These are phyloP conservation scores for Drosophila neocordata DNA, from an alignment of 1,140 invertebrate species.

Conservation along the genomic window DNA sequence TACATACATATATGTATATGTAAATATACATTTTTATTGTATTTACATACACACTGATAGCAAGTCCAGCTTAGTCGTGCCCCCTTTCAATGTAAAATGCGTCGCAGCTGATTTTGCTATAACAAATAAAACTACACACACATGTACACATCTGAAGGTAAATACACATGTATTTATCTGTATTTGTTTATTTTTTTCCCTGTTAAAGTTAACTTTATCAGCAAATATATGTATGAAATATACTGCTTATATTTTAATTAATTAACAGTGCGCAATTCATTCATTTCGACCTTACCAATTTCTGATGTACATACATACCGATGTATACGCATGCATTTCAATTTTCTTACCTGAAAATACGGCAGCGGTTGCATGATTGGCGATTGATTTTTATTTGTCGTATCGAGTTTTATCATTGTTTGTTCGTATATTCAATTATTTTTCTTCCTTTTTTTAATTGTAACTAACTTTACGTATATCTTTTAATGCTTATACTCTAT, in stretches of 20 bases:
- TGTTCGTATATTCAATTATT: neutral
- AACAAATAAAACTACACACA: conserved; percentile 9
- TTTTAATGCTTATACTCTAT: conserved; percentile 6
- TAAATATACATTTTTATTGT: neutral
- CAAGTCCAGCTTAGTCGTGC: conserved; percentile 36
- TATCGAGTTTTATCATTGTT: conserved; percentile 49
- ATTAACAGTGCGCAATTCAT: conserved; percentile 9
- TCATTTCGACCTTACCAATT: conserved; percentile 7
- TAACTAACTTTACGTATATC: neutral
- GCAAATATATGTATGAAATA: neutral
- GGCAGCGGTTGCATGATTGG: conserved; percentile 54
- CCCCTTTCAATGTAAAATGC: conserved; percentile 51
- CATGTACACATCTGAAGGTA: neutral
- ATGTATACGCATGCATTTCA: neutral
- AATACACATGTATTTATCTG: conserved; percentile 16
- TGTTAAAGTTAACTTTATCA: neutral
- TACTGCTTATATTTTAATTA: conserved; percentile 9
- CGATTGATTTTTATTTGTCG: conserved; percentile 52
- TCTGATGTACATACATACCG: neutral
- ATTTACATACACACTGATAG: conserved; percentile 2
- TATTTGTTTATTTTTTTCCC: neutral
- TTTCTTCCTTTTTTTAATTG: neutral
- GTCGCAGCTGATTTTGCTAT: conserved; percentile 44
- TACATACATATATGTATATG: no score
- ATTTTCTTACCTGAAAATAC: conserved; percentile 50